phyloP scores from a whole-genome alignment of 92 coral and sea anemone genomes.

The Nematostella vectensis region DNA sequence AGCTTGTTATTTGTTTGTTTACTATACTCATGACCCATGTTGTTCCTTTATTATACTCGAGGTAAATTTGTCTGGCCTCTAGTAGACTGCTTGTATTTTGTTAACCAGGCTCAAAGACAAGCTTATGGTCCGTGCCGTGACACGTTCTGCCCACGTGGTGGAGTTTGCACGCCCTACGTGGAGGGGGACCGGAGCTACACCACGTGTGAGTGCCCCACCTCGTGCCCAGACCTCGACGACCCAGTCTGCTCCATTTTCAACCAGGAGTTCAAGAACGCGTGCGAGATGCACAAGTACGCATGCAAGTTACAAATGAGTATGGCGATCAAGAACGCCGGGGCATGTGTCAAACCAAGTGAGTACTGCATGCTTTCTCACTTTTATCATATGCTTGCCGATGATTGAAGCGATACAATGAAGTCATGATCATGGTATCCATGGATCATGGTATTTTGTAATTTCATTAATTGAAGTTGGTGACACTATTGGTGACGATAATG shows the following conservation, averaged over 20 bases:
- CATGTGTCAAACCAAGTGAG: conserved; percentile 7
- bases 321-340: conserved; percentile 34
- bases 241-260: conserved; percentile 49
- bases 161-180: conserved; percentile 12
- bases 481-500: too few species aligned
- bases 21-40: too few species aligned
- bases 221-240: conserved; percentile 18
- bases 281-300: conserved; percentile 45
- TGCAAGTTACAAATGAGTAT: conserved; percentile 32
- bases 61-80: neutral
- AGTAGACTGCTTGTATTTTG: neutral
- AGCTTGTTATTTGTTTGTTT: neutral
- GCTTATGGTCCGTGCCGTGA: conserved; percentile 8
- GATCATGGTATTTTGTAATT: too few species aligned
- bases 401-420: too few species aligned
- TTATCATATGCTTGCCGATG: too few species aligned
- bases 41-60: too few species aligned
- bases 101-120: neutral
- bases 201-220: conserved; percentile 31
- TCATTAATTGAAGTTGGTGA: too few species aligned
- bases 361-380: too few species aligned
- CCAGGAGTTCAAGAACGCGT: conserved; percentile 24
- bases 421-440: too few species aligned
- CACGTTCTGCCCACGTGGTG: conserved; percentile 41
- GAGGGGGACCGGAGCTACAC: conserved; percentile 17